A percentile compares a stretch with the other conserved stretches of the same genome.
phyloP scores from a whole-genome alignment of 2,888 invertebrate genomes.

The Macrophya alboannulata region DNA sequence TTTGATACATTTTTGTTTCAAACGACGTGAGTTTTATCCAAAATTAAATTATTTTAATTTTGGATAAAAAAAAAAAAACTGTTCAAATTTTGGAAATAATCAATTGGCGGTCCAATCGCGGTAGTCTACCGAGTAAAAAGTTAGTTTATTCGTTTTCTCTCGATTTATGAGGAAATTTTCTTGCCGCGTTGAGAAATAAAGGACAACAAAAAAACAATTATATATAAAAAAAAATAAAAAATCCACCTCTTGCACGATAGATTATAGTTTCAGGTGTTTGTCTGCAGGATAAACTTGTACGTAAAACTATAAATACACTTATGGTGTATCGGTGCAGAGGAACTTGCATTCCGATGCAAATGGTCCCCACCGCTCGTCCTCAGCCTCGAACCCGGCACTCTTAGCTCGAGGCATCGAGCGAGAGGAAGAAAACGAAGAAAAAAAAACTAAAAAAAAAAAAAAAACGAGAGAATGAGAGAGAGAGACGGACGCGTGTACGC shows the following conservation, averaged over 20 bases:
- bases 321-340: conserved; percentile 59
- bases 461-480: background rate
- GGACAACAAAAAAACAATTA: background rate
- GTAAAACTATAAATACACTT: conserved; percentile 54
- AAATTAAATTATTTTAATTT: no score
- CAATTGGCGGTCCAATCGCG: no score
- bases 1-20: no score
- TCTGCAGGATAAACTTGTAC: conserved; percentile 11
- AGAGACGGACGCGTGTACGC: conserved; percentile 6
- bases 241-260: background rate
- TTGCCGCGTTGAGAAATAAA: background rate
- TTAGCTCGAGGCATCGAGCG: conserved; percentile 47
- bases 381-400: conserved; percentile 78
- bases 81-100: no score
- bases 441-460: background rate
- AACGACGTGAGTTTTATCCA: no score
- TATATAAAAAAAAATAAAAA: background rate
- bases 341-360: conserved; percentile 75
- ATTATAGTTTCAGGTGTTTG: conserved; percentile 24
- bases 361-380: conserved; percentile 64
- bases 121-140: no score
- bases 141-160: background rate
- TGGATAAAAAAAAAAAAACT: no score
- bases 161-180: background rate
- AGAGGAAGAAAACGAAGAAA: background rate